Percentiles rank a stretch among this genome's conserved stretches.
phyloP scores from a whole-genome alignment of 2,888 invertebrate species.

The Lepidocyrtoides sp. region DNA sequence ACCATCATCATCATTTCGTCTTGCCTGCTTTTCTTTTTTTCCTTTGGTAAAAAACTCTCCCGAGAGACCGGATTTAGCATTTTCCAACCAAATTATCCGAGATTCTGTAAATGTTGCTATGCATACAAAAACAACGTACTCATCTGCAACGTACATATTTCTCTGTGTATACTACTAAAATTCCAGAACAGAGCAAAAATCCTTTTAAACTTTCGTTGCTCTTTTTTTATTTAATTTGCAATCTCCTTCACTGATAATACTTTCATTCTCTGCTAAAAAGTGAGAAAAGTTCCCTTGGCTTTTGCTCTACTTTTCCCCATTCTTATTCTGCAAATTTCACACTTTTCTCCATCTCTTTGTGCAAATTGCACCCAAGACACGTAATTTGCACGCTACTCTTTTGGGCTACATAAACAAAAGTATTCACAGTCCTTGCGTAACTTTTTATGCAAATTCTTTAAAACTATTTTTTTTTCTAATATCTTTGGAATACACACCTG shows the following conservation, averaged over 20 bases:
- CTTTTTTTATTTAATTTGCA: conserved; percentile 15
- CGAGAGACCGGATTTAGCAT: conserved; percentile 24
- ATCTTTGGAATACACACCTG: conserved; percentile 77
- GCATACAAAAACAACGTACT: neutral
- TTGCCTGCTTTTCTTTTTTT: conserved; percentile 17
- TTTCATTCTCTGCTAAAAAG: neutral
- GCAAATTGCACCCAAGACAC: conserved; percentile 45
- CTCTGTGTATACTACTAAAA: no score
- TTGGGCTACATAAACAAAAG: conserved; percentile 1
- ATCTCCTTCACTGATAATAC: neutral
- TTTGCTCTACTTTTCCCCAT: neutral
- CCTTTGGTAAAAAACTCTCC: conserved; percentile 20
- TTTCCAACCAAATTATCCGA: neutral
- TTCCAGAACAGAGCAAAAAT: no score
- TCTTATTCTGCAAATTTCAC: neutral
- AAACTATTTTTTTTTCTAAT: neutral
- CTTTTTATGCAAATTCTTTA: neutral
- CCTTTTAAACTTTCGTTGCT: neutral
- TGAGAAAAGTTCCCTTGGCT: neutral
- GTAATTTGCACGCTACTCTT: neutral
- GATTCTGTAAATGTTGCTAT: neutral
- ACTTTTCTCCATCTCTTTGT: neutral
- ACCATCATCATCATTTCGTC: neutral
- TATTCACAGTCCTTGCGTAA: no score
- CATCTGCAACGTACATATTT: neutral